A percentile compares a stretch with the other conserved stretches of the same genome.
These are phyloP conservation scores for Arbacia lixula DNA, from an alignment of 53 echinoderm and acorn worm genomes.

Conservation along the genomic window DNA sequence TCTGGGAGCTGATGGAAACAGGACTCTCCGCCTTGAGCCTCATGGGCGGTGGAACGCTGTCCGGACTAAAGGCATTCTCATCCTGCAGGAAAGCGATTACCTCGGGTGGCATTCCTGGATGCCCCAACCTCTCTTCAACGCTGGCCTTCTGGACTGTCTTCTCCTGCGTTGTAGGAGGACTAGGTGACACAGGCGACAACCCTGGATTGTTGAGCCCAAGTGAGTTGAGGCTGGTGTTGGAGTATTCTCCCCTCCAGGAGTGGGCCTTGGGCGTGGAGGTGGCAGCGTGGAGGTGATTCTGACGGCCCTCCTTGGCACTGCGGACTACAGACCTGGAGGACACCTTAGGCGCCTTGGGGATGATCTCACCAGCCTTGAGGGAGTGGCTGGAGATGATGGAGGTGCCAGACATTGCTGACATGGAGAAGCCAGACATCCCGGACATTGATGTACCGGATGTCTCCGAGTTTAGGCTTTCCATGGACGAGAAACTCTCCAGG, in stretches of 20 bases:
- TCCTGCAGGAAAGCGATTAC: slow-evolving; percentile 70
- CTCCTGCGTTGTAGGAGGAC: slow-evolving; percentile 19
- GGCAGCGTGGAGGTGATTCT: slow-evolving; percentile 48
- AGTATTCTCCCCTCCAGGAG: slow-evolving; percentile 55
- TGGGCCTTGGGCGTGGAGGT: slow-evolving; percentile 76
- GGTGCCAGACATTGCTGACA: slow-evolving; percentile 86
- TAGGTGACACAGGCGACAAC: slow-evolving; percentile 64
- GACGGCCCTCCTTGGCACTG: slow-evolving; percentile 68
- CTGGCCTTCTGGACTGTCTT: neutral
- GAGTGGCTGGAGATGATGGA: slow-evolving; percentile 98
- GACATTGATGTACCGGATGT: slow-evolving; percentile 92
- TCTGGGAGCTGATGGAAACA: slow-evolving; percentile 25
- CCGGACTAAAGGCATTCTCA: slow-evolving; percentile 50
- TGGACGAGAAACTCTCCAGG: slow-evolving; percentile 95
- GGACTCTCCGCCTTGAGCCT: slow-evolving; percentile 27
- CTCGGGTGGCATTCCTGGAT: slow-evolving; percentile 70
- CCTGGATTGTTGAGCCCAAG: slow-evolving; percentile 44
- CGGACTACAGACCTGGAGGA: slow-evolving; percentile 64
- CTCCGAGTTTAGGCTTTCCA: slow-evolving; percentile 96
- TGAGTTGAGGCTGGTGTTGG: slow-evolving; percentile 21
- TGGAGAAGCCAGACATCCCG: slow-evolving; percentile 92
- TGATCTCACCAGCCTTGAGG: slow-evolving; percentile 59
- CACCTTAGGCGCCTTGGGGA: slow-evolving; percentile 16
- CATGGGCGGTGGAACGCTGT: slow-evolving; percentile 42
- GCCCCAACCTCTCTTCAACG: neutral